Percentiles rank a stretch among this genome's conserved stretches.
phyloP scores from a whole-genome alignment of 2,113 vertebrate species.

The Neotragus pygmaeus region DNA sequence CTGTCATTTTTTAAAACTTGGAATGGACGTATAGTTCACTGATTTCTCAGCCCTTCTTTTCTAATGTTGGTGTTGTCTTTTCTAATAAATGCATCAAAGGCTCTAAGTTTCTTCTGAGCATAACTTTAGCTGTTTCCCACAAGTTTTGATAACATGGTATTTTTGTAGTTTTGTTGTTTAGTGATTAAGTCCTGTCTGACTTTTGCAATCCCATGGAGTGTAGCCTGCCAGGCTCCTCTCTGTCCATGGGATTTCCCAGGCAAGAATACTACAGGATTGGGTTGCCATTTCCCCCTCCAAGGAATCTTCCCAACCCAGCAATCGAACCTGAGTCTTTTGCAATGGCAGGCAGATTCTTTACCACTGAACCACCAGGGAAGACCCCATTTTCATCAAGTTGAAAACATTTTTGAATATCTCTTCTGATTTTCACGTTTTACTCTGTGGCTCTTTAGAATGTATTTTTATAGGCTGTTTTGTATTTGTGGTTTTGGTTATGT shows the following conservation, averaged over 20 bases:
- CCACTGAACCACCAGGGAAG: neutral
- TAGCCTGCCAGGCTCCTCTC: neutral
- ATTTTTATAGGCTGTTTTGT: neutral
- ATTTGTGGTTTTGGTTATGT: neutral
- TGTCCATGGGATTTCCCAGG: neutral
- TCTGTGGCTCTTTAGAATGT: neutral
- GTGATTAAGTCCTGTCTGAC: neutral
- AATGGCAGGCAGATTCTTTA: neutral
- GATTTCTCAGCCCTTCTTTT: neutral
- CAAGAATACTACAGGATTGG: neutral
- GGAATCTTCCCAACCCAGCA: neutral
- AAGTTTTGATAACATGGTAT: neutral
- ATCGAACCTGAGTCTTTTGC: neutral
- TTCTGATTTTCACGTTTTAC: neutral
- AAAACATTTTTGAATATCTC: neutral
- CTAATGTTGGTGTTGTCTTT: neutral
- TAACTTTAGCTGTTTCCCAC: neutral
- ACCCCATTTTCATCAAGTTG: neutral
- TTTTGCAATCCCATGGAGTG: neutral
- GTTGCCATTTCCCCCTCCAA: neutral
- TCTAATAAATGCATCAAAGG: neutral
- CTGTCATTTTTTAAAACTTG: neutral
- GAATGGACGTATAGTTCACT: neutral
- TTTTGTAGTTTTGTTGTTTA: neutral
- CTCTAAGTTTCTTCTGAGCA: neutral